Evolutionary conservation across 2,113 vertebrate genomes (phyloP).

Genomic region (Brevimyrus niger): DNA sequence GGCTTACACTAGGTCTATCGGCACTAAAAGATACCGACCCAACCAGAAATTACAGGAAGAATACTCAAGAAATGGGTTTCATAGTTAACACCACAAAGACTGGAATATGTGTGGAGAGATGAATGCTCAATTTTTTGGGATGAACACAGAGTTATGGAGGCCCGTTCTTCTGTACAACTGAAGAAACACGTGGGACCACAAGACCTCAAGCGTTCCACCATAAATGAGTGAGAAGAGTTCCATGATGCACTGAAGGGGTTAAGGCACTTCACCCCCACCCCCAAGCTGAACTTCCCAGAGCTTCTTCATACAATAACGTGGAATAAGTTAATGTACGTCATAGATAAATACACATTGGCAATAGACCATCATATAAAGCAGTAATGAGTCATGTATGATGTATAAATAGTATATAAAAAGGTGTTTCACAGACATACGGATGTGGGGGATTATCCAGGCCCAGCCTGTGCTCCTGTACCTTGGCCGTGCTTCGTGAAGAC

Average conservation of each 20-base stretch:
- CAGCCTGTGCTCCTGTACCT: conserved; percentile 54
- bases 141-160: neutral
- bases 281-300: neutral
- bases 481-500: conserved; percentile 94
- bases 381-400: neutral
- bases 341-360: neutral
- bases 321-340: neutral
- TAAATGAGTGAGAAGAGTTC: neutral
- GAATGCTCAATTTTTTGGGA: neutral
- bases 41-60: neutral
- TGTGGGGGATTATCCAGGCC: neutral
- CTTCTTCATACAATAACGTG: neutral
- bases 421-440: neutral
- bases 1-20: too few species aligned
- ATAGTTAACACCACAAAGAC: neutral
- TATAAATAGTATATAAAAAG: neutral
- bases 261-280: neutral
- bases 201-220: neutral
- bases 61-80: neutral
- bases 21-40: too few species aligned
- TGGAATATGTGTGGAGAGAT: neutral
- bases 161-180: neutral
- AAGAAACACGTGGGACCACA: neutral
- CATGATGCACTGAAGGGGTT: neutral
- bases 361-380: neutral